Conservation (phyloP, 1,140 invertebrate species). For the Drosophila jambulina region DNA sequence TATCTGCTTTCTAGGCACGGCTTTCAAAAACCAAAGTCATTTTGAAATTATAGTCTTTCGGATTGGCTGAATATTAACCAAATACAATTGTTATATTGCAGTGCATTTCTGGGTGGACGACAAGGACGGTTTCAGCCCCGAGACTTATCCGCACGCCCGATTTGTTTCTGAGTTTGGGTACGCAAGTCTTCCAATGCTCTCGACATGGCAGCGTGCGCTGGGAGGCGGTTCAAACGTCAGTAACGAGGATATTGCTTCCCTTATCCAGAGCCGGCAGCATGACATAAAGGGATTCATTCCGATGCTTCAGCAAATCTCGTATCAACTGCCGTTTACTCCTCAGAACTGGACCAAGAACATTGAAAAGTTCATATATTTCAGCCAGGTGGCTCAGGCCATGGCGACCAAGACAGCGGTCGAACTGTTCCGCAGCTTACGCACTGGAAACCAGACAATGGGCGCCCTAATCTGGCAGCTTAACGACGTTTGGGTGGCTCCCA, state of each 20-base stretch:
- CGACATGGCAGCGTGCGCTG: slow-evolving; percentile 86
- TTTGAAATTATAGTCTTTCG: neutral
- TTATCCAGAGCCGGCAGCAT: slow-evolving; percentile 93
- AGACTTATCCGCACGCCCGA: slow-evolving; percentile 91
- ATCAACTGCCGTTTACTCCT: slow-evolving; percentile 87
- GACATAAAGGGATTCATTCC: slow-evolving; percentile 89
- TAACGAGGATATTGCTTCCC: slow-evolving; percentile 87
- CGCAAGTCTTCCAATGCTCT: slow-evolving; percentile 93
- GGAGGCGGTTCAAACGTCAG: slow-evolving; percentile 65
- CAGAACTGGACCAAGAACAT: slow-evolving; percentile 86
- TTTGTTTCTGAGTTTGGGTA: slow-evolving; percentile 98
- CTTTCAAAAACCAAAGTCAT: neutral
- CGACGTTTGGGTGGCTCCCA: slow-evolving; percentile 98
- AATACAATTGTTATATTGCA: slow-evolving; percentile 66
- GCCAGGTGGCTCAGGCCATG: slow-evolving; percentile 95
- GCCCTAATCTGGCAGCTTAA: slow-evolving; percentile 99
- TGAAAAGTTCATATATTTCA: slow-evolving; percentile 89
- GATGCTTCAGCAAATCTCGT: slow-evolving; percentile 87
- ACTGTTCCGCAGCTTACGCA: slow-evolving; percentile 91
- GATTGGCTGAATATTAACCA: neutral
- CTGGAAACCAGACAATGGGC: slow-evolving; percentile 94
- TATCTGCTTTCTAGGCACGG: neutral
- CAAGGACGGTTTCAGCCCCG: slow-evolving; percentile 91
- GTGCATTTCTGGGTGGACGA: slow-evolving; percentile 97
- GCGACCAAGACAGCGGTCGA: slow-evolving; percentile 94